Percentiles rank a stretch among this genome's conserved stretches.
Conservation (phyloP, 92 coral and sea anemone genomes). For the Montipora capitata region DNA sequence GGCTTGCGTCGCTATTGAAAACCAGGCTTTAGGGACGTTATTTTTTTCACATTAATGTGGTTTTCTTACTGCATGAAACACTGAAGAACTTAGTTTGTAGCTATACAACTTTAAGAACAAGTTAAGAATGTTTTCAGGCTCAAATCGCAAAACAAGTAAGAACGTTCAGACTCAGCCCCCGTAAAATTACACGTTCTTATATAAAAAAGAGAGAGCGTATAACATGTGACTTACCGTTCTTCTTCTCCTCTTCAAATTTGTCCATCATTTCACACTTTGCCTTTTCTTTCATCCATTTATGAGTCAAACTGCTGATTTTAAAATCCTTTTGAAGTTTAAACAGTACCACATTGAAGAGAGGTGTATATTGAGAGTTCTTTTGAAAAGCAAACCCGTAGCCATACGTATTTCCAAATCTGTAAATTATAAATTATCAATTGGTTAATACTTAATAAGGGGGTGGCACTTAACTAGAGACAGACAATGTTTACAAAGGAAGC, state of each 20-base stretch:
- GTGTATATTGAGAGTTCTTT: slow-evolving; percentile 68
- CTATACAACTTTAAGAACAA: too few species aligned
- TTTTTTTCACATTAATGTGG: too few species aligned
- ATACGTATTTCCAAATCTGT: slow-evolving; percentile 78
- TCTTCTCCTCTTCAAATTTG: slow-evolving; percentile 40
- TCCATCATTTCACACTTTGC: slow-evolving; percentile 71
- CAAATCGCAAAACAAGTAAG: too few species aligned
- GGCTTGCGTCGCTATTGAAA: too few species aligned
- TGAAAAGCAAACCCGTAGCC: slow-evolving; percentile 83
- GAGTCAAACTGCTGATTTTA: slow-evolving; percentile 61
- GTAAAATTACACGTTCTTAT: too few species aligned
- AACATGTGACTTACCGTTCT: neutral
- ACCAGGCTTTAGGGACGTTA: too few species aligned
- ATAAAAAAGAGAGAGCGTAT: neutral
- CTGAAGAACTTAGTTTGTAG: too few species aligned
- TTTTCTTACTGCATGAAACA: too few species aligned
- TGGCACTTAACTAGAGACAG: too few species aligned
- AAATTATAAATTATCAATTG: neutral
- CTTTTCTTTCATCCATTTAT: slow-evolving; percentile 65
- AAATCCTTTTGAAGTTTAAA: slow-evolving; percentile 80
- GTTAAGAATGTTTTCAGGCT: too few species aligned
- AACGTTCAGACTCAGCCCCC: too few species aligned
- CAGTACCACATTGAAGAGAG: slow-evolving; percentile 80
- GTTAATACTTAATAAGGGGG: neutral
- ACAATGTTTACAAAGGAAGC: too few species aligned